Evolutionary conservation across 2,113 vertebrate species (phyloP).

Genomic region (Gyps fulvus): DNA sequence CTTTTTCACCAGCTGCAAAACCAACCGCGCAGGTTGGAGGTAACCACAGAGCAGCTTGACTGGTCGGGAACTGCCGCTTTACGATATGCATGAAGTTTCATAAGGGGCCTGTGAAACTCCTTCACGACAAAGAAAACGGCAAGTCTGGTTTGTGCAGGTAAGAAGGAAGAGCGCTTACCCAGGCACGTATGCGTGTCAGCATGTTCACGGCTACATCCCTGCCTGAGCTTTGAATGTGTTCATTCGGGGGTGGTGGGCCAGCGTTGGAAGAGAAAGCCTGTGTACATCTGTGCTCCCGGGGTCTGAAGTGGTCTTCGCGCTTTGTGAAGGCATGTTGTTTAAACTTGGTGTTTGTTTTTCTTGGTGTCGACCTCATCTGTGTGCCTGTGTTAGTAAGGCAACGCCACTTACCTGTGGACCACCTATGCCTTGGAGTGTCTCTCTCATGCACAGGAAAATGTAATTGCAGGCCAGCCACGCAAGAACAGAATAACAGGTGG

Average conservation of each 20-base stretch:
- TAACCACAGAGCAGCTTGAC: not conserved
- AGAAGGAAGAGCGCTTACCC: not conserved
- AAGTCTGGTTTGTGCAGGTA: not conserved
- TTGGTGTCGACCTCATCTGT: not conserved
- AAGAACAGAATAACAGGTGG: not conserved
- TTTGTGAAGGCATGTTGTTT: not conserved
- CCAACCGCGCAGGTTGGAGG: not conserved
- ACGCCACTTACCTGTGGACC: not conserved
- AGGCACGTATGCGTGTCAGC: accelerated
- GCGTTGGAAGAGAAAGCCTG: not conserved
- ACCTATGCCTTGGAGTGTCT: not conserved
- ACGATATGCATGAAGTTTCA: not conserved
- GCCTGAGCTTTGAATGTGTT: not conserved
- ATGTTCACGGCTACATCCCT: not conserved
- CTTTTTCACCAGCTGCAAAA: not conserved
- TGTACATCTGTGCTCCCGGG: accelerated
- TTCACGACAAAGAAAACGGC: not conserved
- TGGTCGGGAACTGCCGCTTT: not conserved
- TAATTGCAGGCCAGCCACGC: accelerated
- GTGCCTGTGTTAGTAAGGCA: not conserved
- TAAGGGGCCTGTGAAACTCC: not conserved
- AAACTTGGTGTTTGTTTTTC: not conserved
- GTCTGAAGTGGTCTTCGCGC: not conserved
- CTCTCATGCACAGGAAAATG: not conserved
- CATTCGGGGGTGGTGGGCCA: accelerated